A percentile compares a stretch with the other conserved stretches of the same genome.
Conservation (phyloP, 1,140 invertebrate species). For the Tetramorium alpestre region DNA sequence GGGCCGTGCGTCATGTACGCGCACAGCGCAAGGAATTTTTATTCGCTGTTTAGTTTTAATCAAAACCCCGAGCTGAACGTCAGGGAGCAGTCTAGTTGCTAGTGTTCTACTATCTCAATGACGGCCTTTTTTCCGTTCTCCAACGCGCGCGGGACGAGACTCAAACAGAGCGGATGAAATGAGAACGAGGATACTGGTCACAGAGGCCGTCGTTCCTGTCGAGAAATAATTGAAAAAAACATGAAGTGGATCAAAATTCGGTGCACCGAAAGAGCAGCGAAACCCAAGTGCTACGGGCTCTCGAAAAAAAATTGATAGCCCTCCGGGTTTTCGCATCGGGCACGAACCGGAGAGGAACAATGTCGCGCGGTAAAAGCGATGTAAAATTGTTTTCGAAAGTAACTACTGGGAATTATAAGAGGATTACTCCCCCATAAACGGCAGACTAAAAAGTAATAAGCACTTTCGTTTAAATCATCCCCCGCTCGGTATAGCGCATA, state of each 20-base stretch:
- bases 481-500: neutral
- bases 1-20: slow-evolving; percentile 25
- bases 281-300: slow-evolving; percentile 49
- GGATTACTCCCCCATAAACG: slow-evolving; percentile 36
- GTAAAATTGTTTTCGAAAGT: slow-evolving; percentile 55
- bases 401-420: slow-evolving; percentile 52
- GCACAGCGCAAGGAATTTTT: slow-evolving; percentile 65
- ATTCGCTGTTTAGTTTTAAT: slow-evolving; percentile 74
- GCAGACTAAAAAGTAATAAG: slow-evolving; percentile 44
- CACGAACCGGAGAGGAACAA: slow-evolving; percentile 22
- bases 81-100: neutral
- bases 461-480: slow-evolving; percentile 32
- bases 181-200: slow-evolving; percentile 37
- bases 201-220: slow-evolving; percentile 27
- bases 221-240: slow-evolving; percentile 66
- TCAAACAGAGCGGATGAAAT: slow-evolving; percentile 55
- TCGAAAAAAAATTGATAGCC: slow-evolving; percentile 55
- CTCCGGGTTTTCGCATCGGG: slow-evolving; percentile 54
- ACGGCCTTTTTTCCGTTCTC: slow-evolving; percentile 30
- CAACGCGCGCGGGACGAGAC: slow-evolving; percentile 24
- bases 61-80: slow-evolving; percentile 59
- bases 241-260: slow-evolving; percentile 60
- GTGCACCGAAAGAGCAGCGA: slow-evolving; percentile 51
- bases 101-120: neutral
- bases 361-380: slow-evolving; percentile 46